Percentiles rank a stretch among this genome's conserved stretches.
Evolutionary conservation across 2,888 invertebrate species (phyloP).

Genomic region (Oxycera nigricornis): DNA sequence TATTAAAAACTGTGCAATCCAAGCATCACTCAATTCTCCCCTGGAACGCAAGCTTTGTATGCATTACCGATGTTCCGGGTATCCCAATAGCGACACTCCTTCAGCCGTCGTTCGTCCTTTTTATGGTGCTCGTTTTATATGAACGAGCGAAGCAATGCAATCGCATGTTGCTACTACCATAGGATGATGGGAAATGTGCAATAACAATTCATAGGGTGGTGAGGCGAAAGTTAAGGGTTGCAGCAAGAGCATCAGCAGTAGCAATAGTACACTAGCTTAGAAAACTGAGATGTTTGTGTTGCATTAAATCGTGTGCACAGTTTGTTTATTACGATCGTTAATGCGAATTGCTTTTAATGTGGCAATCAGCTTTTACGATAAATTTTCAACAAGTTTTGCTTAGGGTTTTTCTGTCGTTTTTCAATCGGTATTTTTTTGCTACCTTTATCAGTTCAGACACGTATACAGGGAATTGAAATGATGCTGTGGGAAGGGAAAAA

Average conservation of each 20-base stretch:
- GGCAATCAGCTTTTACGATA: slow-evolving; percentile 48
- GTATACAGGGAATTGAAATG: too few relatives aligned
- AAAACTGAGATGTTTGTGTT: slow-evolving; percentile 43
- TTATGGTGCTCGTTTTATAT: slow-evolving; percentile 15
- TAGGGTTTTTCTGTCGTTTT: slow-evolving; percentile 36
- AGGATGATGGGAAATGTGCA: slow-evolving; percentile 35
- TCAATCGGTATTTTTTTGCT: background rate
- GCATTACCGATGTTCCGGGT: background rate
- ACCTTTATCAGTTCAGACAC: too few relatives aligned
- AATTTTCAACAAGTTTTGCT: slow-evolving; percentile 48
- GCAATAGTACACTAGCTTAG: too few relatives aligned
- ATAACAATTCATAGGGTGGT: slow-evolving; percentile 5
- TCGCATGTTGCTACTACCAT: background rate
- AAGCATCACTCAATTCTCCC: too few relatives aligned
- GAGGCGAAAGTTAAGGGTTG: slow-evolving; percentile 18
- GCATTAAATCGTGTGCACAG: slow-evolving; percentile 45
- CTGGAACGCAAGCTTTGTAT: too few relatives aligned
- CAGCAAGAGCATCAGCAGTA: too few relatives aligned
- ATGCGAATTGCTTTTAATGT: slow-evolving; percentile 48
- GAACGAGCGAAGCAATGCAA: slow-evolving; percentile 27
- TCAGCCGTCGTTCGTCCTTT: background rate
- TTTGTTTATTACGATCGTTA: slow-evolving; percentile 47
- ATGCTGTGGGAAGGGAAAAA: too few relatives aligned
- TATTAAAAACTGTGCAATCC: too few relatives aligned
- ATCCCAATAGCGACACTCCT: slow-evolving; percentile 6